phyloP scores from a whole-genome alignment of 1,140 invertebrate species.

The Eubasilissa regina region DNA sequence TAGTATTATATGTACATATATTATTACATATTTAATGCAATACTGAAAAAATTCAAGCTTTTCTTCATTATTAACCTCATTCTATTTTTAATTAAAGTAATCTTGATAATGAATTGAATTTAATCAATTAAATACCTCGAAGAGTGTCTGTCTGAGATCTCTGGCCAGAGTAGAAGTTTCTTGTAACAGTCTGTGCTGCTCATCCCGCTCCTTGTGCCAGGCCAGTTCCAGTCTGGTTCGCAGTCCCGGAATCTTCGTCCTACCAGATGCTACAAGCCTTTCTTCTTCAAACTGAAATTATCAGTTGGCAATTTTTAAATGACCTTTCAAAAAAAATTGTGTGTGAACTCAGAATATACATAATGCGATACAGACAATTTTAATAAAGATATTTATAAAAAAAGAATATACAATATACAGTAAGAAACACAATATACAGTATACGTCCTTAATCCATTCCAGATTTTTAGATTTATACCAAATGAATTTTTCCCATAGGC shows the following conservation, averaged over 20 bases:
- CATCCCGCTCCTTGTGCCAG: conserved; percentile 96
- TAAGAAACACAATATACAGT: too few species aligned
- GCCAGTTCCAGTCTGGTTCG: conserved; percentile 93
- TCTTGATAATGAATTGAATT: background rate
- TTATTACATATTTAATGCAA: background rate
- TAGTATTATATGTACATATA: too few species aligned
- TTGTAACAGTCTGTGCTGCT: conserved; percentile 90
- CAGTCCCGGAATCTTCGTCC: conserved; percentile 87
- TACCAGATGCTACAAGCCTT: conserved; percentile 82
- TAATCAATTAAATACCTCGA: too few species aligned
- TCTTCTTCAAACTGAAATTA: conserved; percentile 84
- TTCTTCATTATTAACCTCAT: background rate
- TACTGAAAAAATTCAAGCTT: background rate
- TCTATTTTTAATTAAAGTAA: background rate
- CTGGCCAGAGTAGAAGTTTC: conserved; percentile 93
- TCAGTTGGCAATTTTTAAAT: background rate
- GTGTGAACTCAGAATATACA: too few species aligned
- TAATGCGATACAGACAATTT: too few species aligned
- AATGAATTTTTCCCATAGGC: too few species aligned
- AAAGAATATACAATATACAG: too few species aligned
- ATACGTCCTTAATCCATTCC: too few species aligned
- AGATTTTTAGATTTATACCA: too few species aligned
- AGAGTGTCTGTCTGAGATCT: conserved; percentile 89
- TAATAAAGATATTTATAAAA: too few species aligned
- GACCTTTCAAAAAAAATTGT: background rate